Percentiles rank a stretch among this genome's conserved stretches.
These are phyloP conservation scores for Spatulosminthurus flaviceps DNA, from an alignment of 2,888 invertebrate genomes.

Conservation along the genomic window DNA sequence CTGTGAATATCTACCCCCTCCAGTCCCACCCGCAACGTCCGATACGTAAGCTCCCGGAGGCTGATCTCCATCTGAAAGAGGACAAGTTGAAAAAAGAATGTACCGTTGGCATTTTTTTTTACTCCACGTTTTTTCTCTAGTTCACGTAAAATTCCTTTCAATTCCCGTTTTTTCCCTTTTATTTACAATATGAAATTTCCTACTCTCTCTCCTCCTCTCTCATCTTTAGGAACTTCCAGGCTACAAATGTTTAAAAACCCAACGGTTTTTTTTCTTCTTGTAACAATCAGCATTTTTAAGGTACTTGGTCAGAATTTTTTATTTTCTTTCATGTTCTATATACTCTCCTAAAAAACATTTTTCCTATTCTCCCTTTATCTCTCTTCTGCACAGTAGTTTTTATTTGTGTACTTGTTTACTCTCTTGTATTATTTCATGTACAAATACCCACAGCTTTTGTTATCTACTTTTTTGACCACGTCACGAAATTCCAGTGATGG, in stretches of 20 bases:
- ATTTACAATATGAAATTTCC: no score
- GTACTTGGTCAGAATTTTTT: not conserved
- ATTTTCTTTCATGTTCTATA: not conserved
- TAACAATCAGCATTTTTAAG: not conserved
- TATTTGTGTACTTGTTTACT: no score
- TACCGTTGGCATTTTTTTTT: not conserved
- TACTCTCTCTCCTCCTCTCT: no score
- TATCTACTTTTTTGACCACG: not conserved
- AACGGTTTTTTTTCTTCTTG: not conserved
- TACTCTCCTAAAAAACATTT: no score
- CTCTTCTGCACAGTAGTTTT: no score
- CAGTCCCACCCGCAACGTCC: conserved; percentile 47
- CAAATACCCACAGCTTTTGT: no score
- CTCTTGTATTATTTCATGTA: no score
- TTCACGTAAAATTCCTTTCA: not conserved
- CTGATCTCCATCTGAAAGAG: conserved; percentile 62
- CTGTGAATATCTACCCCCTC: conserved; percentile 20
- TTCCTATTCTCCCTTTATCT: not conserved
- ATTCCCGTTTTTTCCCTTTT: no score
- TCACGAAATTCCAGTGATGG: not conserved
- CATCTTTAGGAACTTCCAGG: no score
- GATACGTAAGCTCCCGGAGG: conserved; percentile 62
- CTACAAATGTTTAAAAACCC: no score
- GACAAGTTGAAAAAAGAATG: conserved; percentile 25
- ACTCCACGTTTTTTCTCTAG: not conserved